Evolutionary conservation across 2,797 vertebrate genomes (phyloP).

Genomic region (Masticophis lateralis): DNA sequence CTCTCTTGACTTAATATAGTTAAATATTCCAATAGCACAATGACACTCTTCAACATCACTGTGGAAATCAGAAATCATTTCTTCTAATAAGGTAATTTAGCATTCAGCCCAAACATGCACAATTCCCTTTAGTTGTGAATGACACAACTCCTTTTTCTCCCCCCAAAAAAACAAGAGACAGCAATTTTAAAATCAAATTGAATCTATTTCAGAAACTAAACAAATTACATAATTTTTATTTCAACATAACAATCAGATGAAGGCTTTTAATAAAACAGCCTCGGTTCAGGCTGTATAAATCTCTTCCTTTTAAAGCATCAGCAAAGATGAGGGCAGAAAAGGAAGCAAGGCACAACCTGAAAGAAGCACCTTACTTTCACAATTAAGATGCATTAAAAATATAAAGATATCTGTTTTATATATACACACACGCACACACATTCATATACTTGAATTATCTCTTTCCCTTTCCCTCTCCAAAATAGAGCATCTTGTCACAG

Average conservation of each 20-base stretch:
- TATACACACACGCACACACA: background rate
- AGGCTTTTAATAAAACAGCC: conserved; percentile 60
- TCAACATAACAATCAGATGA: conserved; percentile 7
- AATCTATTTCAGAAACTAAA: conserved; percentile 54
- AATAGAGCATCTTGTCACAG: conserved; percentile 36
- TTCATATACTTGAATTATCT: conserved; percentile 31
- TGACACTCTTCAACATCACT: background rate
- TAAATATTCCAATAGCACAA: background rate
- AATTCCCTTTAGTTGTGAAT: background rate
- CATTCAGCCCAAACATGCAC: background rate
- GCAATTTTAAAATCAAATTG: conserved; percentile 35
- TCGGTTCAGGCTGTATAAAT: conserved; percentile 45
- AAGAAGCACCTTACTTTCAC: conserved; percentile 8
- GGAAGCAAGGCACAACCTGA: conserved; percentile 50
- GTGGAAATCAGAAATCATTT: background rate
- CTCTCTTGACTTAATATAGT: background rate
- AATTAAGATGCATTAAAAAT: conserved; percentile 66
- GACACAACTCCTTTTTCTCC: too few relatives aligned
- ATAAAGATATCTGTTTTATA: conserved; percentile 35
- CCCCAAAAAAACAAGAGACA: background rate
- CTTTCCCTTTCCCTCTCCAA: conserved; percentile 7
- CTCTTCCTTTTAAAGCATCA: conserved; percentile 56
- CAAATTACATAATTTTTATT: background rate
- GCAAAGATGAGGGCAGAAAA: conserved; percentile 59
- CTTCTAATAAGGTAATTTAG: background rate